Evolutionary conservation across 2,797 vertebrate genomes (phyloP).

Genomic region (Sorex maritimensis): DNA sequence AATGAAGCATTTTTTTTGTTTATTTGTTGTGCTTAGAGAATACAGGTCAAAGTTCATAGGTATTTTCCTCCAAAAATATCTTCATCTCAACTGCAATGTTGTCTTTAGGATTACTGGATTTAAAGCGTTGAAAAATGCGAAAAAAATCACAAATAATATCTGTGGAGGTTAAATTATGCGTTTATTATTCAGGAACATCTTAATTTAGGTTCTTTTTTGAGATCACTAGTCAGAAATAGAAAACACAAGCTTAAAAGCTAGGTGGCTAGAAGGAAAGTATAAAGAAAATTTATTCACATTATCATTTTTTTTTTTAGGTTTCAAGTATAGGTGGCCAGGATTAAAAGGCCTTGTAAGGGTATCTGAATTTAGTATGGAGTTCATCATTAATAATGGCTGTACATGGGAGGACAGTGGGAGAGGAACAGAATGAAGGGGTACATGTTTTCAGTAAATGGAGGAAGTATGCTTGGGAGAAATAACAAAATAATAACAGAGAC

Average conservation of each 20-base stretch:
- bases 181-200: neutral
- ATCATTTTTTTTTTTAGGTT: constrained; percentile 29
- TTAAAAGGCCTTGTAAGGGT: neutral
- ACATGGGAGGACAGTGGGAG: neutral
- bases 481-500: neutral
- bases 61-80: neutral
- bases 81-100: neutral
- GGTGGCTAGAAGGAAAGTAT: neutral
- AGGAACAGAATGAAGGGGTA: neutral
- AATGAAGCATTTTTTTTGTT: too few species aligned
- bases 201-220: neutral
- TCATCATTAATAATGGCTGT: neutral
- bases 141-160: neutral
- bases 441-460: neutral
- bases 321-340: neutral
- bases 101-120: neutral
- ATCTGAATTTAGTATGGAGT: neutral
- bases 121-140: neutral
- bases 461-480: neutral
- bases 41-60: neutral
- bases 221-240: neutral
- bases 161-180: neutral
- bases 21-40: neutral
- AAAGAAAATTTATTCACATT: neutral
- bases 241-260: neutral